Evolutionary conservation across 2,888 invertebrate genomes (phyloP).

Genomic region (Chymomyza procnemis): DNA sequence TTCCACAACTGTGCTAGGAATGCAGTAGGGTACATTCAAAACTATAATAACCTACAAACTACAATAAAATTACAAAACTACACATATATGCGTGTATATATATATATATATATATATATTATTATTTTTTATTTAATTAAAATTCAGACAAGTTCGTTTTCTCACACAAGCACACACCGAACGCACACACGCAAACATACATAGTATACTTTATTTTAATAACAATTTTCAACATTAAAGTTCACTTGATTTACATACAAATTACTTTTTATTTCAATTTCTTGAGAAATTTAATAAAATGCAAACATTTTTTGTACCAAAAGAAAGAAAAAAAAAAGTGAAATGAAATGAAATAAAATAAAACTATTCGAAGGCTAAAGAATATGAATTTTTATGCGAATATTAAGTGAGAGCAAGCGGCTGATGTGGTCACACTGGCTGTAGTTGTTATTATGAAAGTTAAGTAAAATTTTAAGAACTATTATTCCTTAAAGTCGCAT

Average conservation of each 20-base stretch:
- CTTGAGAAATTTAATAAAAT: background rate
- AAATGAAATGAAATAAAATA: too few species aligned
- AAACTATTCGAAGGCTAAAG: too few species aligned
- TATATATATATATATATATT: too few species aligned
- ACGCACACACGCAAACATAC: conserved; percentile 1
- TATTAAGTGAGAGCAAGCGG: too few species aligned
- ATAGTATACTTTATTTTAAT: conserved; percentile 1
- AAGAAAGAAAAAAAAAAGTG: too few species aligned
- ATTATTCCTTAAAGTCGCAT: too few species aligned
- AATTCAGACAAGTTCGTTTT: background rate
- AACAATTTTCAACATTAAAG: background rate
- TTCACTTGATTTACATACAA: conserved; percentile 16
- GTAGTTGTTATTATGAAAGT: too few species aligned
- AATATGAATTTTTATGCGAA: too few species aligned
- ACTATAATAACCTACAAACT: conserved; percentile 20
- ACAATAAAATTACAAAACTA: background rate
- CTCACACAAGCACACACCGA: conserved; percentile 3
- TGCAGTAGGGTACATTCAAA: conserved; percentile 61
- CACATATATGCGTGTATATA: background rate
- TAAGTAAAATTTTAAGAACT: too few species aligned
- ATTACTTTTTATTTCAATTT: conserved; percentile 31
- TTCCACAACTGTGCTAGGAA: conserved; percentile 72
- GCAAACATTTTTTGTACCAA: too few species aligned
- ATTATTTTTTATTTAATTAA: background rate
- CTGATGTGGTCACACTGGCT: too few species aligned